Evolutionary conservation across 2,797 vertebrate genomes (phyloP).

Genomic region (Poecilia picta): DNA sequence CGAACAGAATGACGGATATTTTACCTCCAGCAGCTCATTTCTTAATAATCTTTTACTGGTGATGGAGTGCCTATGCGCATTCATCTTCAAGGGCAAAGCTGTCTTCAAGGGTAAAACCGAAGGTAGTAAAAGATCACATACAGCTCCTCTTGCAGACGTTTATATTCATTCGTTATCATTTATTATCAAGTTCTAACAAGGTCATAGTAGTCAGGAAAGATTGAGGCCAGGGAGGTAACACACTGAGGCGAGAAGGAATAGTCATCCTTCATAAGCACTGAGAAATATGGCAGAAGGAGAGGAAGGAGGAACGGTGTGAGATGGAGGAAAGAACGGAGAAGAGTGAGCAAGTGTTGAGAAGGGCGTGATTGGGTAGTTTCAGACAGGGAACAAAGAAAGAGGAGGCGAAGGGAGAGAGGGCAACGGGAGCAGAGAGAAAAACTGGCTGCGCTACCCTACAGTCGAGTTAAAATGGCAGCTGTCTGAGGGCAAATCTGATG

Average conservation of each 20-base stretch:
- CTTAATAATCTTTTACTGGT: slow-evolving; percentile 58
- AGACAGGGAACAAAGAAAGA: slow-evolving; percentile 51
- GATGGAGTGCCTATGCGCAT: slow-evolving; percentile 68
- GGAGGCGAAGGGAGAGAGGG: slow-evolving; percentile 52
- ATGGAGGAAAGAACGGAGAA: slow-evolving; percentile 51
- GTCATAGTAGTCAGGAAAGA: slow-evolving; percentile 76
- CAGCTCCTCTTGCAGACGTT: slow-evolving; percentile 54
- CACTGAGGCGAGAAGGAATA: slow-evolving; percentile 69
- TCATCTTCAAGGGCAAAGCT: slow-evolving; percentile 65
- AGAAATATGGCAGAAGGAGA: slow-evolving; percentile 25
- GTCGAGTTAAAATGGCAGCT: slow-evolving; percentile 64
- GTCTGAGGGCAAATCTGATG: slow-evolving; percentile 68
- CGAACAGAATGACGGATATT: slow-evolving; percentile 50
- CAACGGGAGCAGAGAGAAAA: slow-evolving; percentile 49
- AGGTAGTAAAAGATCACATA: slow-evolving; percentile 38
- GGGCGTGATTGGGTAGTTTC: slow-evolving; percentile 53
- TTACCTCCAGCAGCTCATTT: slow-evolving; percentile 47
- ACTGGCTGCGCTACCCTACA: slow-evolving; percentile 57
- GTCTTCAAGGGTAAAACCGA: slow-evolving; percentile 65
- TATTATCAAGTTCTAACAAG: slow-evolving; percentile 76
- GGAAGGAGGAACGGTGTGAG: slow-evolving; percentile 41
- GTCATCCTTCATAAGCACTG: slow-evolving; percentile 65
- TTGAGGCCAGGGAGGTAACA: slow-evolving; percentile 68
- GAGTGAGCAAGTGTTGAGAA: slow-evolving; percentile 31
- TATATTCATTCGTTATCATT: slow-evolving; percentile 70